Evolutionary conservation across 2,888 invertebrate species (phyloP).

Genomic region (Drosophila nigricruria): DNA sequence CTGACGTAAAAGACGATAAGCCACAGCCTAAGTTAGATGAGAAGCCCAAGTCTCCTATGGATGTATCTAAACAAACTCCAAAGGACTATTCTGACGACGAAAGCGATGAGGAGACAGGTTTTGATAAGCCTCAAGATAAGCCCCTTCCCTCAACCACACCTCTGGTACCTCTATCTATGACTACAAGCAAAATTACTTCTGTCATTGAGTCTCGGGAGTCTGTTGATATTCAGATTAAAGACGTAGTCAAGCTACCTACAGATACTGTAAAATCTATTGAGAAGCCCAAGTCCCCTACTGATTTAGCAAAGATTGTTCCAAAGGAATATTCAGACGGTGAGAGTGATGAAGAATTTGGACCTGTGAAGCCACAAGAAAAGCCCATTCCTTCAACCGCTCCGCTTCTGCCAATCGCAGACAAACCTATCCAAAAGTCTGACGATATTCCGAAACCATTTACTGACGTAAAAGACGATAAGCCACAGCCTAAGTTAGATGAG

Average conservation of each 20-base stretch:
- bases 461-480: background rate
- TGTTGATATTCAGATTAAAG: background rate
- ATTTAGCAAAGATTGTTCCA: background rate
- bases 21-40: background rate
- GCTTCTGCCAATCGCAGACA: background rate
- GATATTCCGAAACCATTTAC: background rate
- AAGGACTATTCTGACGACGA: background rate
- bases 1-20: background rate
- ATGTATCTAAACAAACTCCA: background rate
- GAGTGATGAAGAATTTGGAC: background rate
- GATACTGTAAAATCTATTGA: background rate
- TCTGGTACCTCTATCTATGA: background rate
- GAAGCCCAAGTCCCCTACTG: background rate
- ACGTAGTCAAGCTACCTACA: background rate
- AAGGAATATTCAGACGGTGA: conserved; percentile 2
- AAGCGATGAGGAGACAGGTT: background rate
- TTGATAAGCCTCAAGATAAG: background rate
- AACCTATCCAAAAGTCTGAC: background rate
- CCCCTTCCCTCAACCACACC: background rate
- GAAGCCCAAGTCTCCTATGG: background rate
- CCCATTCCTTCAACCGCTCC: background rate
- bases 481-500: background rate
- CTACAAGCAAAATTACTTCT: conserved; percentile 1
- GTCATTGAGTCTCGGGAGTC: conserved; percentile 1
- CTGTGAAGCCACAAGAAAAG: conserved; percentile 1